These are phyloP conservation scores for Anguilla obscura DNA, from an alignment of 2,797 vertebrate species.

Conservation along the genomic window DNA sequence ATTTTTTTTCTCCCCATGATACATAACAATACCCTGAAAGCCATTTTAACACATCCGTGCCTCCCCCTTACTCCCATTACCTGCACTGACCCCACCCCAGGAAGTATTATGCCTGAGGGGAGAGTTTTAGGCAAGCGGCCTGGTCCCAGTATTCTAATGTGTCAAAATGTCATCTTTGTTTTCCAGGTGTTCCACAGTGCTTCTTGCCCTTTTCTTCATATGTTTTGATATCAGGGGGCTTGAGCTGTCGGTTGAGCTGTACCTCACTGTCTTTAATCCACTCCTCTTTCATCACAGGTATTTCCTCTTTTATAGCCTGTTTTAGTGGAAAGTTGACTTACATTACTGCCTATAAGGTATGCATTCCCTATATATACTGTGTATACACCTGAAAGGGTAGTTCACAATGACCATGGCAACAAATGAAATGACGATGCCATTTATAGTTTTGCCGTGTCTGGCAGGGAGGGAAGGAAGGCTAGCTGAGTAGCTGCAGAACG, in stretches of 20 bases:
- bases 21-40: conserved; percentile 2
- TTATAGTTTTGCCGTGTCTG: not conserved
- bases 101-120: not conserved
- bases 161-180: not conserved
- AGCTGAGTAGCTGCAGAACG: not conserved
- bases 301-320: not conserved
- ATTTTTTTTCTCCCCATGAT: not conserved
- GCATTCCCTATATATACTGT: not conserved
- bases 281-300: not conserved
- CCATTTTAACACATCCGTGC: conserved; percentile 15
- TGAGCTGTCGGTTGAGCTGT: not conserved
- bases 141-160: not conserved
- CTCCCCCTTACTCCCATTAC: conserved; percentile 5
- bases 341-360: not conserved
- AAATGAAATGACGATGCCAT: not conserved
- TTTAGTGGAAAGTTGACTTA: not conserved
- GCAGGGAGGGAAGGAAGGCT: not conserved
- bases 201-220: not conserved
- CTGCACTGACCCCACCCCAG: conserved; percentile 21
- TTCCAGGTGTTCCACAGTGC: not conserved
- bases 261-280: not conserved
- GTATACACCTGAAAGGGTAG: not conserved
- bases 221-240: not conserved
- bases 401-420: not conserved
- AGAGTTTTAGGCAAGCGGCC: not conserved